These are phyloP conservation scores for Thamnaconus septentrionalis DNA, from an alignment of 2,113 vertebrate genomes.

Conservation along the genomic window DNA sequence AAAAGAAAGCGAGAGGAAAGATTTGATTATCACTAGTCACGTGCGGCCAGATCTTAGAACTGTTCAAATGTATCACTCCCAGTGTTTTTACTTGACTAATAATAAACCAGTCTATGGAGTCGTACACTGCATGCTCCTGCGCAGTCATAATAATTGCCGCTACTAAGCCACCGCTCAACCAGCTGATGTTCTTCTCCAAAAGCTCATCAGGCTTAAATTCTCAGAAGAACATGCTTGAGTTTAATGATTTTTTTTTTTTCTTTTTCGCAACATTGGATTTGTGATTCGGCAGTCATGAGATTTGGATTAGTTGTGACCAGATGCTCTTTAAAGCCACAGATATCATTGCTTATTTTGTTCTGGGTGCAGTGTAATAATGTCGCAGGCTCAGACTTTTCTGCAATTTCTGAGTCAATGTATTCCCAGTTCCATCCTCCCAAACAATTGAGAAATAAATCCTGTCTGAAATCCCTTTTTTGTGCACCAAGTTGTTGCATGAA, in stretches of 20 bases:
- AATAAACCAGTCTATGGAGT: not conserved
- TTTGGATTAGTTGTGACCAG: not conserved
- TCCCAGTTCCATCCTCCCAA: no score
- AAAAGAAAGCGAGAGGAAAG: constrained; percentile 1
- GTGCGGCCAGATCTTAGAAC: not conserved
- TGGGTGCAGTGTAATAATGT: not conserved
- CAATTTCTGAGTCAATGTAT: no score
- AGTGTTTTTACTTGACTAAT: not conserved
- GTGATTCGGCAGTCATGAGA: constrained; percentile 1
- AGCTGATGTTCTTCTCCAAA: constrained; percentile 31
- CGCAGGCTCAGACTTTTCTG: no score
- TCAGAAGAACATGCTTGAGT: constrained; percentile 2
- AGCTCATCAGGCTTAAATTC: constrained; percentile 27
- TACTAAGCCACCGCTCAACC: constrained; percentile 36
- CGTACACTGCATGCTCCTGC: constrained; percentile 15
- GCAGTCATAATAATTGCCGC: constrained; percentile 27
- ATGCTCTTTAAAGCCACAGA: constrained; percentile 1
- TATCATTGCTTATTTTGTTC: not conserved
- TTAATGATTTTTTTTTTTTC: not conserved
- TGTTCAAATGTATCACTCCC: not conserved
- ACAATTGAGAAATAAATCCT: no score
- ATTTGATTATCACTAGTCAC: not conserved
- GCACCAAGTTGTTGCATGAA: no score
- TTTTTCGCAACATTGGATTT: not conserved
- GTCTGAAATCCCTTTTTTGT: no score